Evolutionary conservation across 2,888 invertebrate species (phyloP).

Genomic region (Phania funesta): DNA sequence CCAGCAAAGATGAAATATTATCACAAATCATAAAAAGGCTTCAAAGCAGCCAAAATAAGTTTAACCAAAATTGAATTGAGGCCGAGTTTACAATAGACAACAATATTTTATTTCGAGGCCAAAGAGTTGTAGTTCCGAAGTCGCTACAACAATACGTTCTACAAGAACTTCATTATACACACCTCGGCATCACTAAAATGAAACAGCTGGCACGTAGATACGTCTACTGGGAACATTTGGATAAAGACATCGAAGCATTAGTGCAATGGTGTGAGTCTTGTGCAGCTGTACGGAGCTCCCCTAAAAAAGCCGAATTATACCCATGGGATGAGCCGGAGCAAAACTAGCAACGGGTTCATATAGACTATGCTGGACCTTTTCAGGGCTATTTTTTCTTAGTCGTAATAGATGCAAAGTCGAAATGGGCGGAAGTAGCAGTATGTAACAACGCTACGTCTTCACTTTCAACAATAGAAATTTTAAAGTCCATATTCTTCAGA

Average conservation of each 20-base stretch:
- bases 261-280: conserved; percentile 23
- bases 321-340: conserved; percentile 40
- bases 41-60: background rate
- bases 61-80: background rate
- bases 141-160: conserved; percentile 11
- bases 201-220: conserved; percentile 24
- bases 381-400: background rate
- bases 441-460: background rate
- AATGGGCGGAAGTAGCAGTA: background rate
- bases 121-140: conserved; percentile 26
- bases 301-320: conserved; percentile 39
- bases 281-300: conserved; percentile 2
- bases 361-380: conserved; percentile 21
- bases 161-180: conserved; percentile 30
- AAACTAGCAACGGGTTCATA: conserved; percentile 16
- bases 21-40: background rate
- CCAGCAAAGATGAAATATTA: background rate
- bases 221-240: conserved; percentile 18
- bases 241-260: conserved; percentile 21
- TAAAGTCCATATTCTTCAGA: background rate
- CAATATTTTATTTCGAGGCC: background rate
- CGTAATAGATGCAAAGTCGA: conserved; percentile 25
- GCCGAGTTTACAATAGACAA: conserved; percentile 10
- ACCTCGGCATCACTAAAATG: conserved; percentile 28
- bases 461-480: background rate